Conservation (phyloP, 2,113 vertebrate genomes). For the Raphicerus campestris region DNA sequence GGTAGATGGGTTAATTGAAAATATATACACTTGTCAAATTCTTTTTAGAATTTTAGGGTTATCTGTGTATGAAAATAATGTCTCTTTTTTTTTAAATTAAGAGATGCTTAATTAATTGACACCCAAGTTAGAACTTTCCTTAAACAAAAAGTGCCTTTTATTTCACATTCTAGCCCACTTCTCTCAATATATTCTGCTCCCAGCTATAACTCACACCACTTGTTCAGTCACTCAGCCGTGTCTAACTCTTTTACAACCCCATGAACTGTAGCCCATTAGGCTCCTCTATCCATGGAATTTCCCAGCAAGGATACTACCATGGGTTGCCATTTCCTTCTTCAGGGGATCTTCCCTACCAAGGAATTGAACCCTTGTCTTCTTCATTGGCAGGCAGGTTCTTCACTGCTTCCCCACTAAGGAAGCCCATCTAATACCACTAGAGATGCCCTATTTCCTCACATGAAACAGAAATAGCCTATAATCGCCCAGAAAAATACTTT, state of each 20-base stretch:
- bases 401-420: neutral
- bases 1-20: neutral
- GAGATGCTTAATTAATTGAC: neutral
- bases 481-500: neutral
- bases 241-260: neutral
- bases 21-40: neutral
- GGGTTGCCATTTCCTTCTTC: neutral
- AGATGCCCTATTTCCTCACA: neutral
- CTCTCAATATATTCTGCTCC: neutral
- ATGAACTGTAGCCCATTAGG: neutral
- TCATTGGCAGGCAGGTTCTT: neutral
- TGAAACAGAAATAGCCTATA: neutral
- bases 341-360: neutral
- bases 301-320: neutral
- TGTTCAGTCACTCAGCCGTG: neutral
- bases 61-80: neutral
- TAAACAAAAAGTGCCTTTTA: neutral
- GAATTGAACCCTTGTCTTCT: neutral
- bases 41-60: neutral
- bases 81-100: neutral
- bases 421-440: neutral
- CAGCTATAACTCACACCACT: neutral
- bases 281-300: neutral
- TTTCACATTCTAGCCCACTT: neutral
- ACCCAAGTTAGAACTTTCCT: neutral